Conservation (phyloP, 2,888 invertebrate genomes). For the Lepetodrilus schrolli region DNA sequence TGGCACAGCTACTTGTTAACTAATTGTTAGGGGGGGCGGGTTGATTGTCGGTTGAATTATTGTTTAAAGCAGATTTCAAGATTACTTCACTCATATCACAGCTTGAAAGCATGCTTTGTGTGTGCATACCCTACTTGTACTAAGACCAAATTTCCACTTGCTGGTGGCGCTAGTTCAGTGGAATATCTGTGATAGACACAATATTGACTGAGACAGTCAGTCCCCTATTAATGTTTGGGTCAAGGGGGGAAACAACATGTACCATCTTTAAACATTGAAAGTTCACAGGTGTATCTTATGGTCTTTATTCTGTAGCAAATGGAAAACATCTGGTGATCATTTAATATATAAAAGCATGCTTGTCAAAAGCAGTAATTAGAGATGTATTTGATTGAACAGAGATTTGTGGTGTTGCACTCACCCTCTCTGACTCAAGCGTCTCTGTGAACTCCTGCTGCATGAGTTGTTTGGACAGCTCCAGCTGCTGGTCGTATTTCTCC, state of each 20-base stretch:
- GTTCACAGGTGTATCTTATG: too few species aligned
- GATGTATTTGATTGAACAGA: too few species aligned
- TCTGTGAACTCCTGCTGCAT: constrained; percentile 69
- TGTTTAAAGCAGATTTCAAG: background rate
- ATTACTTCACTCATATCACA: background rate
- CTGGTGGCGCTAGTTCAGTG: background rate
- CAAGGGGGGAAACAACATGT: background rate
- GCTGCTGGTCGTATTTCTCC: constrained; percentile 64
- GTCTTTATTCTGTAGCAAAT: too few species aligned
- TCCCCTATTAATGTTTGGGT: background rate
- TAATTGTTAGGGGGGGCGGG: too few species aligned
- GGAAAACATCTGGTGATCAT: too few species aligned
- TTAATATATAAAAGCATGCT: too few species aligned
- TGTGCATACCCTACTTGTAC: background rate
- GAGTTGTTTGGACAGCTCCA: constrained; percentile 63
- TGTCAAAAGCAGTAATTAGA: too few species aligned
- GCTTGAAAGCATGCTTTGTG: too few species aligned
- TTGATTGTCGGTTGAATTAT: background rate
- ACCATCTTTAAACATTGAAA: too few species aligned
- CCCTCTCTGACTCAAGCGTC: constrained; percentile 65
- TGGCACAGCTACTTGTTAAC: too few species aligned
- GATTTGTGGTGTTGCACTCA: too few species aligned
- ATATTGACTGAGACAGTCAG: background rate
- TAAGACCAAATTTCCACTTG: background rate
- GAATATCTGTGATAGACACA: background rate